Base-by-base conservation (phyloP, 2,888 invertebrate genomes). In the Plagodis pulveraria region DNA sequence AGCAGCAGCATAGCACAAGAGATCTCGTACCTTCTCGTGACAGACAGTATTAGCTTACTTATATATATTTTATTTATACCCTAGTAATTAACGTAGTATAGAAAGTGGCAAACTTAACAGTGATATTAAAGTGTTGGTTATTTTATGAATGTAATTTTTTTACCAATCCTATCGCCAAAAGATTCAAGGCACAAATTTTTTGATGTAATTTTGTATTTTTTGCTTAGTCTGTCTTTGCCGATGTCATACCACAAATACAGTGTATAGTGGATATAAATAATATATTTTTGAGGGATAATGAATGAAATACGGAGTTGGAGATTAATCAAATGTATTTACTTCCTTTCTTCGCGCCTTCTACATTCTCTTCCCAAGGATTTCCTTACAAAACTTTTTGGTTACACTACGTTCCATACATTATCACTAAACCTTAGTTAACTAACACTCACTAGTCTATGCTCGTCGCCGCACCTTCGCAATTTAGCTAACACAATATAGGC, bases 301-400 rank as follows among this genome's bases (percentile, higher is more conserved):
- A 66, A 66, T 63, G 52, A 66, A 53, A 69, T 58, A 42, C 38
- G 36, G 7, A 9, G 6, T 55, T 48, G 62, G 81, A 84, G 86
- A 89, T 88, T 86, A 84, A 88, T 74, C 86, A 87, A 84, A 84
- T 80, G 83, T 83, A 78, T 88, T 84, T 86, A 87, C 82, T 81
- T 76, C 83, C 81, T 79, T 76, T 72, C 50, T 50, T 56, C 68
- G 70, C 73, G 62, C 70, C 69, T 72, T 71, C 69, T 65, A 47
- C 65, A 62, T 51, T 56, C 22, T 54, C 50, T 52, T 40, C 64
- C 58, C 66, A 63, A 65, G 49, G 62, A 51, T 69, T 51, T 66
- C 58, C 71, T 71, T 73, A 77, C 77, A 71, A 77, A 76, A 73
- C 71, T 69, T 72, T 73, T 78, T 79, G 77, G 80, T 79, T 77